Conservation (phyloP, 2,888 invertebrate species). For the Cheilosia soror region DNA sequence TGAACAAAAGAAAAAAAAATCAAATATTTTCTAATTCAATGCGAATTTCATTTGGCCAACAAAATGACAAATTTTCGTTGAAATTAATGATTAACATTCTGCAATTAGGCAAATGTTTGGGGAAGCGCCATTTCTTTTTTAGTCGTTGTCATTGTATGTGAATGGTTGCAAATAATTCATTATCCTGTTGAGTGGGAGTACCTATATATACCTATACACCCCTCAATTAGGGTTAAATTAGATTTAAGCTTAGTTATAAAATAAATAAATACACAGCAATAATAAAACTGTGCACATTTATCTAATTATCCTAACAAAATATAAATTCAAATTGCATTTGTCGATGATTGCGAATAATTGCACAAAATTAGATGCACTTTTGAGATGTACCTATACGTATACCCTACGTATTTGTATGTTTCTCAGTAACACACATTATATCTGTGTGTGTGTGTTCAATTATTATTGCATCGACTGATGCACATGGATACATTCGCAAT, state of each 20-base stretch:
- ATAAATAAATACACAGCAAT: slow-evolving; percentile 17
- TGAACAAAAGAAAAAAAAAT: slow-evolving; percentile 1
- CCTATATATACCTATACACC: background rate
- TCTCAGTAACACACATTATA: slow-evolving; percentile 48
- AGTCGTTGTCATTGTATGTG: background rate
- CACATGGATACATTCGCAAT: slow-evolving; percentile 56
- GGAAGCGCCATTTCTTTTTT: slow-evolving; percentile 1
- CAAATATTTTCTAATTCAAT: slow-evolving; percentile 54
- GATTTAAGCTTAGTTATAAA: slow-evolving; percentile 59
- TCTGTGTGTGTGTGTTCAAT: slow-evolving; percentile 53
- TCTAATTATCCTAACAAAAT: slow-evolving; percentile 58
- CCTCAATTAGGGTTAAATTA: slow-evolving; percentile 57
- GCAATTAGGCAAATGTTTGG: slow-evolving; percentile 55
- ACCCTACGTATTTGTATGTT: background rate
- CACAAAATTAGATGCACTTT: slow-evolving; percentile 58
- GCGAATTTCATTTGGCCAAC: slow-evolving; percentile 33
- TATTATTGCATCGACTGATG: slow-evolving; percentile 64
- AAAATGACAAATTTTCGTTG: slow-evolving; percentile 56
- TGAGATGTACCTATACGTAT: background rate
- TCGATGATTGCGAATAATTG: slow-evolving; percentile 68
- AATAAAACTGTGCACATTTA: slow-evolving; percentile 23
- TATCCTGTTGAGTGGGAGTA: background rate
- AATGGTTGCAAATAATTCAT: slow-evolving; percentile 47
- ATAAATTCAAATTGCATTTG: slow-evolving; percentile 71
- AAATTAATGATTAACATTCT: slow-evolving; percentile 72